Percentiles rank a stretch among this genome's conserved stretches.
These are phyloP conservation scores for Sarcophaga variegata DNA, from an alignment of 2,888 invertebrate genomes.

Conservation along the genomic window DNA sequence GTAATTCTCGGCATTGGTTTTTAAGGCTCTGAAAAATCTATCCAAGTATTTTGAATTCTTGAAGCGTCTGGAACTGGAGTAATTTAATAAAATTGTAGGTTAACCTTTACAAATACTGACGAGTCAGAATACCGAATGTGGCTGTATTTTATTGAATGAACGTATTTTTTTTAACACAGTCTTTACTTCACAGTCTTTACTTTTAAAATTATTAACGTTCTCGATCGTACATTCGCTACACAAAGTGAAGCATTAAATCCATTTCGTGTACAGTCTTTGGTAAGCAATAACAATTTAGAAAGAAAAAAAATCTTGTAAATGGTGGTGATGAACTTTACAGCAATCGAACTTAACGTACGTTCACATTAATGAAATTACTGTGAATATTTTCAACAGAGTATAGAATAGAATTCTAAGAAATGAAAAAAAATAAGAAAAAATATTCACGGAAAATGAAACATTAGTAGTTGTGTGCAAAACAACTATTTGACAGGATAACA, in stretches of 20 bases:
- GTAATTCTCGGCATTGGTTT: too few relatives aligned
- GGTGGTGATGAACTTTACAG: constrained; percentile 56
- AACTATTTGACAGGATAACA: constrained; percentile 60
- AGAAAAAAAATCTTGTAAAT: neutral
- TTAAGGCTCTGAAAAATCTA: too few relatives aligned
- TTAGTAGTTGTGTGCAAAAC: constrained; percentile 50
- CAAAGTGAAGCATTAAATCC: neutral
- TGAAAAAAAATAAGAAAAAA: neutral
- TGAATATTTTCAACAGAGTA: constrained; percentile 65
- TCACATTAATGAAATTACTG: constrained; percentile 68
- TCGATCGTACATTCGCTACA: too few relatives aligned
- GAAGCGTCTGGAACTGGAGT: too few relatives aligned
- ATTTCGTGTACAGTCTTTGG: neutral
- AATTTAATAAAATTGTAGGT: too few relatives aligned
- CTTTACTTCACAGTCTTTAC: too few relatives aligned
- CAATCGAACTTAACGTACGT: constrained; percentile 48
- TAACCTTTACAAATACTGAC: too few relatives aligned
- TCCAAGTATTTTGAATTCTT: too few relatives aligned
- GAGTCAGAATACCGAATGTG: too few relatives aligned
- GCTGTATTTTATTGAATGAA: too few relatives aligned
- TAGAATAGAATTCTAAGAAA: constrained; percentile 18
- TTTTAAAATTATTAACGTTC: too few relatives aligned
- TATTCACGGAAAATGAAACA: constrained; percentile 46
- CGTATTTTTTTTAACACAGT: too few relatives aligned
- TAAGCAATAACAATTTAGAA: neutral